Evolutionary conservation across 1,140 invertebrate genomes (phyloP).

Genomic region (Magallana angulata): DNA sequence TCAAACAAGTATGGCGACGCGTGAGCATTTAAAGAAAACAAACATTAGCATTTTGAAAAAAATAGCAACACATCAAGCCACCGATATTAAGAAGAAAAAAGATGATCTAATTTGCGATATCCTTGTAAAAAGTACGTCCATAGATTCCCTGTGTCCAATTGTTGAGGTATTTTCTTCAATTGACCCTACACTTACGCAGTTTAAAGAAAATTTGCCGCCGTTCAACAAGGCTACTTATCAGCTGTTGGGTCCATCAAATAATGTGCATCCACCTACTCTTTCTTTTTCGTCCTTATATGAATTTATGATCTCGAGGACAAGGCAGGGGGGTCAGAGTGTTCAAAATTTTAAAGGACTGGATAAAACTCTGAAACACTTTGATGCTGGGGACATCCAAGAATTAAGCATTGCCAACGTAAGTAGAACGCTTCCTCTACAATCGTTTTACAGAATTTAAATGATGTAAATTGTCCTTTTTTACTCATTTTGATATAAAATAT

Average conservation of each 20-base stretch:
- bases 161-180: background rate
- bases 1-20: too few species aligned
- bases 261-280: background rate
- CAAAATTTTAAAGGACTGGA: conserved; percentile 50
- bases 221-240: conserved; percentile 18
- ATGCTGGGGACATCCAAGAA: conserved; percentile 44
- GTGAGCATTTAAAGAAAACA: too few species aligned
- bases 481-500: background rate
- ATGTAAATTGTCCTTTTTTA: background rate
- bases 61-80: too few species aligned
- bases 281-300: conserved; percentile 16
- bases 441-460: background rate
- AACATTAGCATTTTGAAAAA: too few species aligned
- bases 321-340: background rate
- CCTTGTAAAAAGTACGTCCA: background rate
- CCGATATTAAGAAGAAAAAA: too few species aligned
- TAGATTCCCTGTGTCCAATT: background rate
- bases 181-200: background rate
- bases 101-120: too few species aligned
- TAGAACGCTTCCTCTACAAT: background rate
- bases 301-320: conserved; percentile 32
- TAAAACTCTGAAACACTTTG: conserved; percentile 45
- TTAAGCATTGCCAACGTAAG: background rate
- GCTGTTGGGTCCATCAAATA: background rate
- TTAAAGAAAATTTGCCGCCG: conserved; percentile 40